A percentile compares a stretch with the other conserved stretches of the same genome.
Evolutionary conservation across 1,140 invertebrate genomes (phyloP).

Genomic region (Drosophila lowei): DNA sequence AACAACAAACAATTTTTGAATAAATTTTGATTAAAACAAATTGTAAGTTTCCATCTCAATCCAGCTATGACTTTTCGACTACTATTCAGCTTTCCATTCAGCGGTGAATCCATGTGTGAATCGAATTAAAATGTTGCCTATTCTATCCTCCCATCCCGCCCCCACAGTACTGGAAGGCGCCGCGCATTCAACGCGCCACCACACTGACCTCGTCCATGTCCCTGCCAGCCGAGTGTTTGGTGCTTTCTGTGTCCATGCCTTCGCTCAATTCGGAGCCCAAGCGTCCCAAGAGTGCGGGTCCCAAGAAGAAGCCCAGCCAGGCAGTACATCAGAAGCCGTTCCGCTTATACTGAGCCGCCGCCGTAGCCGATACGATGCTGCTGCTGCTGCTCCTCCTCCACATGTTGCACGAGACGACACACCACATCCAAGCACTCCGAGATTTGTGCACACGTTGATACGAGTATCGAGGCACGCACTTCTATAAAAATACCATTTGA

Average conservation of each 20-base stretch:
- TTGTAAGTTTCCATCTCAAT: constrained; percentile 73
- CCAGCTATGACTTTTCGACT: constrained; percentile 45
- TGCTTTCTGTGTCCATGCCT: constrained; percentile 82
- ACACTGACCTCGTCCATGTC: constrained; percentile 82
- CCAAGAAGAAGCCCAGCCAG: constrained; percentile 77
- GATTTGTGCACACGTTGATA: constrained; percentile 62
- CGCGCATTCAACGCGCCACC: constrained; percentile 76
- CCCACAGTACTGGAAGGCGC: constrained; percentile 78
- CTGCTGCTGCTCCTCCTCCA: constrained; percentile 32
- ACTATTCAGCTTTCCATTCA: constrained; percentile 17
- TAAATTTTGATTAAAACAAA: constrained; percentile 62
- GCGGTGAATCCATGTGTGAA: background rate
- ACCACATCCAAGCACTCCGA: constrained; percentile 50
- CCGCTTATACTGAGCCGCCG: constrained; percentile 69
- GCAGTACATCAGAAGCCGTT: constrained; percentile 80
- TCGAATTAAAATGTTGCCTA: constrained; percentile 7
- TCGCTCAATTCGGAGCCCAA: constrained; percentile 76
- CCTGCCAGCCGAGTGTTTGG: constrained; percentile 81
- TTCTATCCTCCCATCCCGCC: background rate
- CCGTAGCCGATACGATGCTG: background rate
- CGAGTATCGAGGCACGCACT: constrained; percentile 53
- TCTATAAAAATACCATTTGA: constrained; percentile 29
- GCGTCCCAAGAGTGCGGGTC: constrained; percentile 77
- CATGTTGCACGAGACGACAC: constrained; percentile 43
- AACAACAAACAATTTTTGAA: constrained; percentile 43